Base-by-base conservation (phyloP, 2,888 invertebrate genomes). In the Philopedon plagiatum region DNA sequence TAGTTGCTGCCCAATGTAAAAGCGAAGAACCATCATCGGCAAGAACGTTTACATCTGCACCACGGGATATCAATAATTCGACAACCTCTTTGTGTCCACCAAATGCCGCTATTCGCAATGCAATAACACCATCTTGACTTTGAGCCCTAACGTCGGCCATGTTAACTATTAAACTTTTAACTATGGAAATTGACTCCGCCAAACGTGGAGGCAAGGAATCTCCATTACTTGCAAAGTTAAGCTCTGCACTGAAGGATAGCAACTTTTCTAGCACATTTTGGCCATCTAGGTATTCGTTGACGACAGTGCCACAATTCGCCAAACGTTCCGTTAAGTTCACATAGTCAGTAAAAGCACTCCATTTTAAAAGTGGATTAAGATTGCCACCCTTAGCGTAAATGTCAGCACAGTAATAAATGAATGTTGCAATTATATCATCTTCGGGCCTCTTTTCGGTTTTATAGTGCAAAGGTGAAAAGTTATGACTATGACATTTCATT, bases 241-340 rank as follows among this genome's bases (percentile, higher is more conserved):
- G 7, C 11, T 32, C 11, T 1, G n/a, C n/a, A 34, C n/a, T 11
- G 11, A 2, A 2, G 0, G 8, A n/a, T n/a, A 34, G n/a, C 11
- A 34, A n/a, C 1, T 34, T n/a, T 2, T n/a, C 2, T 11, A 34
- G 11, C n/a, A n/a, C 34, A 11, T 11, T 34, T 11, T 34, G 34
- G 34, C 34, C 34, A n/a, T 11, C 34, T 76, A 87, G 85, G 7
- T 87, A 86, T 5, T 89, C 87, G n/a, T 88, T 77, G n/a, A n/a
- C n/a, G n/a, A n/a, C n/a, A n/a, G n/a, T n/a, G n/a, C n/a, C n/a
- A n/a, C n/a, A n/a, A 78, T 90, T 89, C 21, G 90, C 76, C 8
- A 85, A 80, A 68, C 86, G 85, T 1, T 86, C 81, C 1, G 41
- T 5, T 7, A 64, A 13, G 51, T 41, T 54, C 62, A 13, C 63